Evolutionary conservation across 1,140 invertebrate species (phyloP), one percentile per base, ranked within the genome.

Genomic region (Ceratosolen fusciceps): DNA sequence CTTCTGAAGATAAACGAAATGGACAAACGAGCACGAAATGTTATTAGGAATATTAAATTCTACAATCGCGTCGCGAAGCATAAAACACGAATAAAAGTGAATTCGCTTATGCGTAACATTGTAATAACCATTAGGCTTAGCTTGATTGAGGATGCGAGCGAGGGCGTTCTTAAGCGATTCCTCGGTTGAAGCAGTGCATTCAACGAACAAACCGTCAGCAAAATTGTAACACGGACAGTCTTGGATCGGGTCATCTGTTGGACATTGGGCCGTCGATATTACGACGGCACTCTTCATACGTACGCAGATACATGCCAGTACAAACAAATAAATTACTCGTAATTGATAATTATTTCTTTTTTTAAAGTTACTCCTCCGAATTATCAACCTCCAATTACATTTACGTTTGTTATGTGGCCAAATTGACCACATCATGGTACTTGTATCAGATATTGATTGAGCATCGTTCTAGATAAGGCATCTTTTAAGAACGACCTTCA

Each of bases 161-260:
- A 94, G 86, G 7, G 91, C 91, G 4, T 86, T 88, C 76, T 86
- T 88, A n/a, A 94, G 85, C 9, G 90, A 87, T 2, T 91, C 91
- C 54, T 93, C 92, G 21, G 93, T 94, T 9, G 94, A 93, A 72
- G 93, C 94, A 4, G 96, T 94, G 87, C 96, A 97, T 89, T 98
- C 96, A 81, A 98, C 91, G 89, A 96, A 96, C 54, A 97, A 91
- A 29, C 96, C 96, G 90, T 97, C 95, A 87, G 96, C 95, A 86
- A 97, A 96, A 88, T 95, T 95, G 90, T 96, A 97, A 88, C 96
- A 97, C 0, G 95, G 94, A 90, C 96, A 98, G 34, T 86, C 88
- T 21, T 86, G 88, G 71, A 88, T 88, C 19, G 83, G 78, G 58
- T 86, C 84, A 0, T 82, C 78, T 1, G 86, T 83, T 34, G 88